Evolutionary conservation across 2,113 vertebrate genomes (phyloP), one percentile per base, ranked within the genome.

Genomic region (Hippoglossus stenolepis): DNA sequence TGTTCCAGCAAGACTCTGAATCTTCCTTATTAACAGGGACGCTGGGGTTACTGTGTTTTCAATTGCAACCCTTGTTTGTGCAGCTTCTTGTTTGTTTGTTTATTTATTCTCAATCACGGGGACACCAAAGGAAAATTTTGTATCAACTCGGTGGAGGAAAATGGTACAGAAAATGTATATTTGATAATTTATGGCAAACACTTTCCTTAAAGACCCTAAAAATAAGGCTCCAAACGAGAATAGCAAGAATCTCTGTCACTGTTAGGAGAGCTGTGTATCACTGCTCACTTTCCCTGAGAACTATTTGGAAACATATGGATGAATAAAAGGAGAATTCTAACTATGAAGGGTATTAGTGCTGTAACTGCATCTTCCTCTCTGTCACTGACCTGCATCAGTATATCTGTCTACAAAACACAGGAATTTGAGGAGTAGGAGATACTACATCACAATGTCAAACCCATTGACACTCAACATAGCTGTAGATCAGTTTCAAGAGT

Each of bases 1-100:
- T 94, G 93, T 94, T 94, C 94, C 94, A 94, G 89, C 23, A 70
- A 85, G 68, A 70, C 86, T 92, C 90, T 92, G 85, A 93, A 93
- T 93, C 88, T 90, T 93, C 90, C 75, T 87, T 91, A 91, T 93
- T 93, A 94, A 92, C 82, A 61, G 87, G 83, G 89, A 89, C 81
- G 80, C 83, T 74, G 70, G 40, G 67, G 67, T 81, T 83, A 60
- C 65, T 59, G 68, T 73, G 75, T 79, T 87, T 88, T 79, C 81
- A 87, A 62, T 79, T 73, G 76, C 73, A 26, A 38, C 23, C 58
- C 79, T 72, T 87, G 80, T 92, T 86, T 91, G 81, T 90, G 84
- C 35, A 60, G 65, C 43, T 40, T 23, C 60, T 49, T 86, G 84
- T 92, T 93, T 88, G 66, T 84, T 70, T 53, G 40, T 85, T 79